Evolutionary conservation across 2,797 vertebrate species (phyloP).

Genomic region (Scleropages formosus): DNA sequence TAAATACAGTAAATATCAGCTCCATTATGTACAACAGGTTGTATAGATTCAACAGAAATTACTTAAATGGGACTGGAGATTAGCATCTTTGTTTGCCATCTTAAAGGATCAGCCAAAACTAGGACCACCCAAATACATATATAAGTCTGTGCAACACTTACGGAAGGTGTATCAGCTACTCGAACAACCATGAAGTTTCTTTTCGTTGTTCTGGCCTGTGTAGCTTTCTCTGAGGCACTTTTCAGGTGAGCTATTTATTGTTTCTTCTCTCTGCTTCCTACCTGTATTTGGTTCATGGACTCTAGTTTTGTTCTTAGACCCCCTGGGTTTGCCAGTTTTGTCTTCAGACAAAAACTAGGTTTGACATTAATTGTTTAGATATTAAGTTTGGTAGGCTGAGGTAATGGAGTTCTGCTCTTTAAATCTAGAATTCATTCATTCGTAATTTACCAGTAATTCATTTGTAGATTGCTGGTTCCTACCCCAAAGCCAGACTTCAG

Average conservation of each 20-base stretch:
- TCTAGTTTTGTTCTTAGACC: background rate
- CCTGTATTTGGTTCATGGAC: background rate
- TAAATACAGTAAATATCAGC: too few species aligned
- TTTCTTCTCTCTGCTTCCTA: background rate
- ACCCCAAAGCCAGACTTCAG: too few species aligned
- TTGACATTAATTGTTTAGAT: too few species aligned
- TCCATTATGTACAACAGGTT: background rate
- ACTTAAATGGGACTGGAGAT: slow-evolving; percentile 6
- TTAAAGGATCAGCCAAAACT: background rate
- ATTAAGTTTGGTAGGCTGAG: background rate
- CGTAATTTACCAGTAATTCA: too few species aligned
- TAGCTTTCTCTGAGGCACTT: slow-evolving; percentile 46
- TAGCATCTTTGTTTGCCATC: slow-evolving; percentile 10
- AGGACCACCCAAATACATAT: slow-evolving; percentile 10
- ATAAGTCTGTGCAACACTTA: slow-evolving; percentile 21
- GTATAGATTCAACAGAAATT: background rate
- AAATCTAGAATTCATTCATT: too few species aligned
- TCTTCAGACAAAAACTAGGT: too few species aligned
- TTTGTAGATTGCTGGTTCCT: too few species aligned
- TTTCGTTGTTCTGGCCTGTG: slow-evolving; percentile 48
- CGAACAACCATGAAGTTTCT: slow-evolving; percentile 49
- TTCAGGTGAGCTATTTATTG: slow-evolving; percentile 47
- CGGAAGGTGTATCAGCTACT: background rate
- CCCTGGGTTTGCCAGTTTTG: background rate
- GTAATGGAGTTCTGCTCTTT: too few species aligned